Percentiles rank a stretch among this genome's conserved stretches.
These are phyloP conservation scores for Stictocephala bisonia DNA, from an alignment of 2,888 invertebrate genomes.

Conservation along the genomic window DNA sequence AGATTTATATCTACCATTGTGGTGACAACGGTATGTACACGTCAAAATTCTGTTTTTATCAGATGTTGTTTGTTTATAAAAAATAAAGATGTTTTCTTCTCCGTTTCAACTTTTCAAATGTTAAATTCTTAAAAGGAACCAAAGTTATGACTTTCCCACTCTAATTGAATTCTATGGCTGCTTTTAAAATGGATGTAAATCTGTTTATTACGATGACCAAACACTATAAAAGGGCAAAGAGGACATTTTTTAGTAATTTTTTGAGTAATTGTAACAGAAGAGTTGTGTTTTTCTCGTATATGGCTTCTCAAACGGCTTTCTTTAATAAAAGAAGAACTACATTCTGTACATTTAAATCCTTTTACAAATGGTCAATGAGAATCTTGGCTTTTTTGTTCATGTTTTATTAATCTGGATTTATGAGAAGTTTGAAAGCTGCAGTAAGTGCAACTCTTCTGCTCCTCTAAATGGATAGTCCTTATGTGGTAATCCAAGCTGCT, in stretches of 20 bases:
- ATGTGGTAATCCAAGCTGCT: background rate
- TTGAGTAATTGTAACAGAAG: background rate
- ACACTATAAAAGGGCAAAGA: background rate
- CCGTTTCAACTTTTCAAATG: conserved; percentile 18
- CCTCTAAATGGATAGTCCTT: background rate
- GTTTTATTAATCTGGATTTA: background rate
- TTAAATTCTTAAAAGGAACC: background rate
- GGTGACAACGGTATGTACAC: conserved; percentile 27
- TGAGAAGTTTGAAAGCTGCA: conserved; percentile 2
- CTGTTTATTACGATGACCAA: background rate
- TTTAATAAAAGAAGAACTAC: background rate
- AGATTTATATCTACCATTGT: conserved; percentile 33
- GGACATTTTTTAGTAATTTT: background rate
- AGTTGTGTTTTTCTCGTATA: background rate
- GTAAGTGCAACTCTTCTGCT: background rate
- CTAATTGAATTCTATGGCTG: background rate
- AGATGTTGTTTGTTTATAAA: background rate
- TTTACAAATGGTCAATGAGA: no score
- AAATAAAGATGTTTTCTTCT: background rate
- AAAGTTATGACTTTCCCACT: background rate
- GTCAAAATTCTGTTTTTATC: background rate
- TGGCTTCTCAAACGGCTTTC: background rate
- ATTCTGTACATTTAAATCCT: background rate
- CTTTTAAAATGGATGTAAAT: conserved; percentile 19
- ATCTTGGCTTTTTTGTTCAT: background rate